Conservation (phyloP, 2,113 vertebrate genomes). For the Orycteropus afer region DNA sequence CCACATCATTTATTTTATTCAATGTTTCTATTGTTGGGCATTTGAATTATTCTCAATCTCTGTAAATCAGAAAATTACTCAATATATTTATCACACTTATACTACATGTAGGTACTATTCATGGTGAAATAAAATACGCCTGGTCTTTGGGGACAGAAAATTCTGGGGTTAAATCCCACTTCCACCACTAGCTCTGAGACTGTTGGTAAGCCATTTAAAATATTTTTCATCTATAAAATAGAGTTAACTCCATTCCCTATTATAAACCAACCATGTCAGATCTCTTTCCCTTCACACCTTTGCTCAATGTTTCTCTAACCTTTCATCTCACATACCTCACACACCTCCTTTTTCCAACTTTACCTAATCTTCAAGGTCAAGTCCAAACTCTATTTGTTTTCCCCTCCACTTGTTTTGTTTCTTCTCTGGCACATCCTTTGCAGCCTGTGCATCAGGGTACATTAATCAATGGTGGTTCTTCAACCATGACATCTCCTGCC, state of each 20-base stretch:
- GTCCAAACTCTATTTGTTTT: background rate
- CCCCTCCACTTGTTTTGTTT: background rate
- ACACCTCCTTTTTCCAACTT: background rate
- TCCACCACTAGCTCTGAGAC: background rate
- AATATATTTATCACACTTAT: background rate
- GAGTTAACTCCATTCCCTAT: background rate
- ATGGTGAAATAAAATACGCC: too few relatives aligned
- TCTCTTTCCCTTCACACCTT: background rate
- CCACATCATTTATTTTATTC: background rate
- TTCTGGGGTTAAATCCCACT: background rate
- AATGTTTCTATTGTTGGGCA: background rate
- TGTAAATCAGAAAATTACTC: background rate
- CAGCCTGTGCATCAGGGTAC: background rate
- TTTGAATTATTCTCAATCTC: background rate
- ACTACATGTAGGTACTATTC: background rate
- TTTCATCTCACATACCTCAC: background rate
- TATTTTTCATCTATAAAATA: background rate
- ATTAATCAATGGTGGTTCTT: fast-evolving
- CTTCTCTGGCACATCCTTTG: background rate
- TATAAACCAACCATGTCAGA: background rate
- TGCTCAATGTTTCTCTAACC: background rate
- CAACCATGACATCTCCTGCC: fast-evolving
- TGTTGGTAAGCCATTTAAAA: background rate
- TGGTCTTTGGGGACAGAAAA: background rate
- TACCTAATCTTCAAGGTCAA: background rate